Evolutionary conservation across 2,888 invertebrate genomes (phyloP).

Genomic region (Griposia aprilina): DNA sequence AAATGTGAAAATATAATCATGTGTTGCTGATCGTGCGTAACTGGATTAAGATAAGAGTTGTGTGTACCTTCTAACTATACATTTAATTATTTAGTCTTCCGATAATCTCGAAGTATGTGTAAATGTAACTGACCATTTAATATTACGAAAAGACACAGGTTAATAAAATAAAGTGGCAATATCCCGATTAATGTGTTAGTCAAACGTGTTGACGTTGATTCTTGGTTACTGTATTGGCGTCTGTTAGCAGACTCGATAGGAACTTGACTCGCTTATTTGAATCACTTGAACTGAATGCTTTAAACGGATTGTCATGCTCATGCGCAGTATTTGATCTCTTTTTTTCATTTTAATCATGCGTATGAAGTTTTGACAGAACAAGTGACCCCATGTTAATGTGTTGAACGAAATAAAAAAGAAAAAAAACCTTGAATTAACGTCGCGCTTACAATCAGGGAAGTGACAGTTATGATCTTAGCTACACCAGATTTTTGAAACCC

Average conservation of each 20-base stretch:
- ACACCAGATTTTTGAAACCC: slow-evolving; percentile 56
- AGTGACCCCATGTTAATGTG: slow-evolving; percentile 25
- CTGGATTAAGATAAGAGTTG: slow-evolving; percentile 55
- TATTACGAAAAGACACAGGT: slow-evolving; percentile 59
- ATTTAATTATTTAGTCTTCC: slow-evolving; percentile 70
- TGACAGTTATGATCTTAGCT: slow-evolving; percentile 27
- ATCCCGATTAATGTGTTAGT: slow-evolving; percentile 48
- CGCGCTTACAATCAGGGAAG: slow-evolving; percentile 17
- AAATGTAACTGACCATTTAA: slow-evolving; percentile 62
- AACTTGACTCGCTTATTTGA: slow-evolving; percentile 38
- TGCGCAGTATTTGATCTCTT: slow-evolving; percentile 58
- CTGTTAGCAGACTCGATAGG: slow-evolving; percentile 22
- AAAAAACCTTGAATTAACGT: slow-evolving; percentile 45
- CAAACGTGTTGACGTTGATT: slow-evolving; percentile 58
- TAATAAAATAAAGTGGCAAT: slow-evolving; percentile 65
- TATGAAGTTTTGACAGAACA: slow-evolving; percentile 36
- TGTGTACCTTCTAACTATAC: slow-evolving; percentile 67
- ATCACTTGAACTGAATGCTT: slow-evolving; percentile 43
- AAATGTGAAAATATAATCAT: slow-evolving; percentile 56
- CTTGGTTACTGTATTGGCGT: slow-evolving; percentile 34
- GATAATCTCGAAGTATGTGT: slow-evolving; percentile 65
- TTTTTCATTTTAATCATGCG: slow-evolving; percentile 47
- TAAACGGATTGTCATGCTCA: slow-evolving; percentile 36
- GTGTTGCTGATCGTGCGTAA: slow-evolving; percentile 65
- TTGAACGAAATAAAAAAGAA: slow-evolving; percentile 18